These are phyloP conservation scores for Tridacna gigas DNA, from an alignment of 2,888 invertebrate genomes.

Conservation along the genomic window DNA sequence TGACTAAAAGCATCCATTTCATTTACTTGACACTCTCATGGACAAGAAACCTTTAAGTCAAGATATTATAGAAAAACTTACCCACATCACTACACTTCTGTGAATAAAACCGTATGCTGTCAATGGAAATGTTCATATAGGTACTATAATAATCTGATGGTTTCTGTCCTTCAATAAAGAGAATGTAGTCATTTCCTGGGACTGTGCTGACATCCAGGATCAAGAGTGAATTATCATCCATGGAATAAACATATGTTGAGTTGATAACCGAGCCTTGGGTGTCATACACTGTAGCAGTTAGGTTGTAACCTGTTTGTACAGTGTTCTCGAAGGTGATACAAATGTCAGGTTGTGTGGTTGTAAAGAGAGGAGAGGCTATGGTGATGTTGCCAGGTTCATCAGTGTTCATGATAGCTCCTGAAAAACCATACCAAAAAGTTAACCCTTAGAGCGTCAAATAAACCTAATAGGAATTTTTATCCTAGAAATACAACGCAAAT, in stretches of 20 bases:
- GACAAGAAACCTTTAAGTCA: too few species aligned
- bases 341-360: background rate
- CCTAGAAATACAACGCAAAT: too few species aligned
- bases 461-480: too few species aligned
- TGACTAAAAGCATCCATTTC: too few species aligned
- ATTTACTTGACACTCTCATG: too few species aligned
- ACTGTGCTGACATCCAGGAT: background rate
- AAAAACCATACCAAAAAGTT: too few species aligned
- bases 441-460: too few species aligned
- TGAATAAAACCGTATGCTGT: conserved; percentile 2
- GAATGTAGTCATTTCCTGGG: background rate
- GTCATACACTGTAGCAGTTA: background rate
- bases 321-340: conserved; percentile 11
- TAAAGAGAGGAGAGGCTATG: background rate
- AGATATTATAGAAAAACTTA: background rate
- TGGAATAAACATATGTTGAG: background rate
- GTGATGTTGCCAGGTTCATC: conserved; percentile 1
- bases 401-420: background rate
- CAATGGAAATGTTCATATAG: background rate
- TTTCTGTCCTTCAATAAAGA: background rate
- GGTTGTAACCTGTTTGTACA: background rate
- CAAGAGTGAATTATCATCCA: background rate
- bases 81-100: conserved; percentile 1
- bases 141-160: background rate
- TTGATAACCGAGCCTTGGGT: background rate